These are phyloP conservation scores for Nixonia krombeini DNA, from an alignment of 1,140 invertebrate species.

Conservation along the genomic window DNA sequence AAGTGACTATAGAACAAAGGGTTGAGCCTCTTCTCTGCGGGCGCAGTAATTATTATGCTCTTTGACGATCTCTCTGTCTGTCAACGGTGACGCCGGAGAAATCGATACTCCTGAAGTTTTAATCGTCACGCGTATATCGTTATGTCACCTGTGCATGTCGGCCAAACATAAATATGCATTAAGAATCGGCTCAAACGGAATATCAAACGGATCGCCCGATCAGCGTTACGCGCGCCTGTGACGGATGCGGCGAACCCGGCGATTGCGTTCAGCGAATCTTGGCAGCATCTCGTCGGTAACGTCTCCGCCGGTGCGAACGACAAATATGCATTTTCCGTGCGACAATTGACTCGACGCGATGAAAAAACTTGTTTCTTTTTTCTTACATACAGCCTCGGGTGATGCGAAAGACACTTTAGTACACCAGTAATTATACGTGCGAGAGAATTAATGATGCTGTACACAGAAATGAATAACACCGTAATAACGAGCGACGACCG, in stretches of 20 bases:
- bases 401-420: constrained; percentile 29
- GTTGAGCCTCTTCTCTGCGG: constrained; percentile 69
- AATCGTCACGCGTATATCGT: constrained; percentile 54
- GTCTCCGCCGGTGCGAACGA: too few species aligned
- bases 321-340: too few species aligned
- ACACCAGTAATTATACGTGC: constrained; percentile 8
- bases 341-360: too few species aligned
- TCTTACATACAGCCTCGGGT: neutral
- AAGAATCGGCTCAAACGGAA: too few species aligned
- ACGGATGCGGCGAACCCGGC: too few species aligned
- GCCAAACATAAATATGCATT: constrained; percentile 33
- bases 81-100: constrained; percentile 59
- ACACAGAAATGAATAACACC: constrained; percentile 55
- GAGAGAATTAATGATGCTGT: constrained; percentile 55
- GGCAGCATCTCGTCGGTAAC: too few species aligned
- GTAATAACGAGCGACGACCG: constrained; percentile 51
- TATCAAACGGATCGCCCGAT: too few species aligned
- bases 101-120: constrained; percentile 67
- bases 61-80: constrained; percentile 67
- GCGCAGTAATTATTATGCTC: constrained; percentile 71
- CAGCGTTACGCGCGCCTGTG: too few species aligned
- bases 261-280: too few species aligned
- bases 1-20: constrained; percentile 71
- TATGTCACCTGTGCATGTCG: constrained; percentile 41
- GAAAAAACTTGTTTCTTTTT: neutral